Evolutionary conservation across 2,113 vertebrate species (phyloP).

Genomic region (Xiphias gladius): DNA sequence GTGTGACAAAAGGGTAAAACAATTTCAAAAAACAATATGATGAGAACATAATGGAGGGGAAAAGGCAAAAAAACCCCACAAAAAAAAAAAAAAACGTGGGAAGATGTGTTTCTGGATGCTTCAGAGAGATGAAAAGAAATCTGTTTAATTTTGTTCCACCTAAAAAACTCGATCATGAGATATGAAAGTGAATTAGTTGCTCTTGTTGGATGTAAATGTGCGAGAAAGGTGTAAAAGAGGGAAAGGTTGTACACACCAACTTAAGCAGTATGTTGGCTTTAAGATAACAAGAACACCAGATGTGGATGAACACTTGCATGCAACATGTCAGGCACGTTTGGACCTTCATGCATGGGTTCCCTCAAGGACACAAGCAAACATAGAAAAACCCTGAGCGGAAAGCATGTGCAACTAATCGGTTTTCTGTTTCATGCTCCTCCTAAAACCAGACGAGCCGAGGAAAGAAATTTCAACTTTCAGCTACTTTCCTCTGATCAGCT

Average conservation of each 20-base stretch:
- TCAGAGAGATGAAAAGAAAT: neutral
- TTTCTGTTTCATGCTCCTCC: constrained; percentile 25
- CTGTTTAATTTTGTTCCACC: neutral
- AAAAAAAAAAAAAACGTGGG: neutral
- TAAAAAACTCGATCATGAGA: neutral
- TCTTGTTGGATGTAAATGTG: constrained; percentile 4
- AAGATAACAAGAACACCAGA: neutral
- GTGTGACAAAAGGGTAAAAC: constrained; percentile 22
- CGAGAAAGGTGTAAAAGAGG: constrained; percentile 18
- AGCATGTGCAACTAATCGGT: constrained; percentile 54
- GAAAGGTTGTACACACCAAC: neutral
- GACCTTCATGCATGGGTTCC: constrained; percentile 51
- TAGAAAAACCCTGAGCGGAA: constrained; percentile 21
- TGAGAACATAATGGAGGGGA: constrained; percentile 4
- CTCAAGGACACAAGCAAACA: constrained; percentile 46
- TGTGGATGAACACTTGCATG: constrained; percentile 32
- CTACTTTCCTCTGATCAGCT: neutral
- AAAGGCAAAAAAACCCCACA: neutral
- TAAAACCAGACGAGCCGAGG: constrained; percentile 11
- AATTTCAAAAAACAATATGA: constrained; percentile 39
- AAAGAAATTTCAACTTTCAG: neutral
- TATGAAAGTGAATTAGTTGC: constrained; percentile 2
- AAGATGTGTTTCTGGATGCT: neutral
- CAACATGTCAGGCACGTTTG: constrained; percentile 13
- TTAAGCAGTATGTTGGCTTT: neutral